These are phyloP conservation scores for Pleuronectes platessa DNA, from an alignment of 2,113 vertebrate genomes.

Conservation along the genomic window DNA sequence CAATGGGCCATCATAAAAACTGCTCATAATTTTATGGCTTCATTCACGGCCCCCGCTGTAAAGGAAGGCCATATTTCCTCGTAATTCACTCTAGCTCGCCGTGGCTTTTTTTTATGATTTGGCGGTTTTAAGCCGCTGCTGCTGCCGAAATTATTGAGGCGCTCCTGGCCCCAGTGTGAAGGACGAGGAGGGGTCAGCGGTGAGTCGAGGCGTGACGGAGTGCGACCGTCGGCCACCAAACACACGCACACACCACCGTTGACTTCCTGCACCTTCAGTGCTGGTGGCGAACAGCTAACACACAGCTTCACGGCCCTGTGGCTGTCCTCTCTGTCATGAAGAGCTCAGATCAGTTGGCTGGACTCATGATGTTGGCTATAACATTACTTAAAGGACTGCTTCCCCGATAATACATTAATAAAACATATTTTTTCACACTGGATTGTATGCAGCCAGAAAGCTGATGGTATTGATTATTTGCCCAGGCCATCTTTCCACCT, in stretches of 20 bases:
- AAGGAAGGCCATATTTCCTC: conserved; percentile 98
- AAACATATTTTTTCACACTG: background rate
- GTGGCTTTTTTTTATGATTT: conserved; percentile 83
- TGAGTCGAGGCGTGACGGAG: conserved; percentile 61
- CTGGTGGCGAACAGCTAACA: conserved; percentile 15
- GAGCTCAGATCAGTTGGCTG: conserved; percentile 8
- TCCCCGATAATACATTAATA: background rate
- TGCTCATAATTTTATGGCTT: conserved; percentile 99
- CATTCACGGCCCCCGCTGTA: conserved; percentile 98
- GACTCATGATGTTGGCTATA: background rate
- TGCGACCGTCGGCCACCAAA: conserved; percentile 30
- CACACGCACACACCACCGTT: conserved; percentile 37
- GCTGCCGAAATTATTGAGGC: conserved; percentile 76
- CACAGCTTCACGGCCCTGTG: conserved; percentile 9
- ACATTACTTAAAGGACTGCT: background rate
- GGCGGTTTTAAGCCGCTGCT: conserved; percentile 80
- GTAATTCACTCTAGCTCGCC: conserved; percentile 83
- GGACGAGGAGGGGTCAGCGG: conserved; percentile 77
- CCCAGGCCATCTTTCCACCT: background rate
- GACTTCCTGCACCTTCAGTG: conserved; percentile 21
- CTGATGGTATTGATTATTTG: background rate
- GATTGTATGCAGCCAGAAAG: background rate
- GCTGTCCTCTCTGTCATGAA: background rate
- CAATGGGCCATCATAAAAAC: conserved; percentile 99
- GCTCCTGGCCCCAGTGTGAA: conserved; percentile 85